Percentiles rank a stretch among this genome's conserved stretches.
These are phyloP conservation scores for Drosophila suboccidentalis DNA, from an alignment of 2,888 invertebrate genomes.

Conservation along the genomic window DNA sequence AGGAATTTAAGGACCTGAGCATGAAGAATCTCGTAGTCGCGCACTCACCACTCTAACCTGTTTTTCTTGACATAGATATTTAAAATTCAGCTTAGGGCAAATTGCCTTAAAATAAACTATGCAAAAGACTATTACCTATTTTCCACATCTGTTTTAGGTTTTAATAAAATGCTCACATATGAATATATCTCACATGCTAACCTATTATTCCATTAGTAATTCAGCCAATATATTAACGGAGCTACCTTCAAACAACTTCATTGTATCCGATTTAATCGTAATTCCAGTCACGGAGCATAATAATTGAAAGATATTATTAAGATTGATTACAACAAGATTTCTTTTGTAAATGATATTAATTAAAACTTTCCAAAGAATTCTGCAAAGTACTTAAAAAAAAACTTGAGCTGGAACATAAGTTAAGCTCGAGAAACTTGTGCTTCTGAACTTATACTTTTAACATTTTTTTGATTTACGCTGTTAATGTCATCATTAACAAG, in stretches of 20 bases:
- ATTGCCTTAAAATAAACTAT: too few relatives aligned
- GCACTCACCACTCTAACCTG: too few relatives aligned
- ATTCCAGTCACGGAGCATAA: neutral
- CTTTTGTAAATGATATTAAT: constrained; percentile 20
- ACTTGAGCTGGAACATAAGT: neutral
- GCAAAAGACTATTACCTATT: too few relatives aligned
- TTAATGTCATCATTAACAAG: constrained; percentile 1
- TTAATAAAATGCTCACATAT: too few relatives aligned
- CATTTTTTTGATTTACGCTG: neutral
- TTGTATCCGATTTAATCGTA: too few relatives aligned
- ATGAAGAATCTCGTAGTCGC: too few relatives aligned
- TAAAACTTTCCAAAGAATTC: constrained; percentile 11
- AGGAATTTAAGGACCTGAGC: too few relatives aligned
- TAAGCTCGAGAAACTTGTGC: neutral
- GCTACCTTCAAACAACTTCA: too few relatives aligned
- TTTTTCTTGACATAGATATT: too few relatives aligned
- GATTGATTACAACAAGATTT: neutral
- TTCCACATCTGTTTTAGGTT: too few relatives aligned
- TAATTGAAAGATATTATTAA: neutral
- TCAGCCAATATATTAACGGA: too few relatives aligned
- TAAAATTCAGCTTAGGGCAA: too few relatives aligned
- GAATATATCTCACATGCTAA: neutral
- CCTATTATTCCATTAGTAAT: neutral
- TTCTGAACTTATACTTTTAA: neutral
- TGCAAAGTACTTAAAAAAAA: constrained; percentile 1